Evolutionary conservation across 64 coral and sea anemone genomes (phyloP).

Genomic region (Actinia equina): DNA sequence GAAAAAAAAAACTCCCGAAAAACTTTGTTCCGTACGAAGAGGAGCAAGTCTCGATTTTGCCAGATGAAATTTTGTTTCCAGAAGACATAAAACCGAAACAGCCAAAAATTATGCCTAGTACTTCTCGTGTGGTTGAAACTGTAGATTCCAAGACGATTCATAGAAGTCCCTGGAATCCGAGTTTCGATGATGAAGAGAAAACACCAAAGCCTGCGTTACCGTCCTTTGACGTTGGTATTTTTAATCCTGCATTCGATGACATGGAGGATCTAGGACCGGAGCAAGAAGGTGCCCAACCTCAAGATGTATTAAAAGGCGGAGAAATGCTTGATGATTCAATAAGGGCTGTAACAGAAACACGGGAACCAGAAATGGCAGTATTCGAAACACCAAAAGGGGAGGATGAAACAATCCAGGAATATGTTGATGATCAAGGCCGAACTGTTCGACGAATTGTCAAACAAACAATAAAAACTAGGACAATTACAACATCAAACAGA

Average conservation of each 20-base stretch:
- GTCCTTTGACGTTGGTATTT: constrained; percentile 7
- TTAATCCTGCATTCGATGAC: constrained; percentile 21
- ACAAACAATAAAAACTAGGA: background rate
- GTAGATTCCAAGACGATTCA: background rate
- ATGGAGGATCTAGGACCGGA: background rate
- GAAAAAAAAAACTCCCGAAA: background rate
- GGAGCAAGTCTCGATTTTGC: background rate
- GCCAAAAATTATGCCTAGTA: background rate
- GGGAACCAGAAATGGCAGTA: background rate
- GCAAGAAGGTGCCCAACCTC: background rate
- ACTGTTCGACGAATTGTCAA: constrained; percentile 16
- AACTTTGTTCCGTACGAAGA: background rate
- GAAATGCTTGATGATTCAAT: background rate
- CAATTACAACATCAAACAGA: constrained; percentile 21
- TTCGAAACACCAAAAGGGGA: background rate
- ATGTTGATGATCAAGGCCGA: constrained; percentile 9
- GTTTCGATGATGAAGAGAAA: constrained; percentile 1
- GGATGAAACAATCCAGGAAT: constrained; percentile 9
- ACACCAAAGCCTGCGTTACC: background rate
- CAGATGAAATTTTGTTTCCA: constrained; percentile 2
- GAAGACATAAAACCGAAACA: background rate
- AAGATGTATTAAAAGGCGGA: background rate
- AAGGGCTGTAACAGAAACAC: background rate
- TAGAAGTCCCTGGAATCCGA: background rate
- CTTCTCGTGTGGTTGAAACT: background rate